These are phyloP conservation scores for Dendrophyllia cribrosa DNA, from an alignment of 64 coral and sea anemone genomes.

Conservation along the genomic window DNA sequence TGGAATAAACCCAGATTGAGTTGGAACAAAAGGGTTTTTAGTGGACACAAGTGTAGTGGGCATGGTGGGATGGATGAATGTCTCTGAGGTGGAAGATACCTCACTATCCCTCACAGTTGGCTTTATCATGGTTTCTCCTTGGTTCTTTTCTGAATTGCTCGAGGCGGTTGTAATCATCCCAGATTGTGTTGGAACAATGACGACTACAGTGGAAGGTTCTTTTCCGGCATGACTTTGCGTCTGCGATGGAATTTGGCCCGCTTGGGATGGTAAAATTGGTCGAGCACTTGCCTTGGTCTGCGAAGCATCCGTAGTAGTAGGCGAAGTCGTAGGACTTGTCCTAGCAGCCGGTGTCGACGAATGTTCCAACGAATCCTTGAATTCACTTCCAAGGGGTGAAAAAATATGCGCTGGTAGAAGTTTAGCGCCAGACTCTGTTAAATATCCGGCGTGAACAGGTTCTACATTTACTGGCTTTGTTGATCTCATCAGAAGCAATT, in stretches of 20 bases:
- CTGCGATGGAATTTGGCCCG: neutral
- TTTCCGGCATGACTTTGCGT: neutral
- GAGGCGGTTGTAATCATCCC: neutral
- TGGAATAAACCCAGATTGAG: constrained; percentile 25
- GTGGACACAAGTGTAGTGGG: neutral
- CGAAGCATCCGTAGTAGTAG: too few relatives aligned
- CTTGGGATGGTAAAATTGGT: constrained; percentile 15
- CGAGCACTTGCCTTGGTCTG: neutral
- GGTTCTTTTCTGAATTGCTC: neutral
- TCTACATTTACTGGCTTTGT: neutral
- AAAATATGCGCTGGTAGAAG: constrained; percentile 49
- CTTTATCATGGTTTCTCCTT: neutral
- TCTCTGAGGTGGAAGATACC: neutral
- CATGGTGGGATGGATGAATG: neutral
- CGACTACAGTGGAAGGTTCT: neutral
- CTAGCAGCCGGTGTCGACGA: neutral
- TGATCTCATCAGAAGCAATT: neutral
- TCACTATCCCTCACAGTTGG: neutral
- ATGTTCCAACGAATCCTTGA: neutral
- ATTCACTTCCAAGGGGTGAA: constrained; percentile 34
- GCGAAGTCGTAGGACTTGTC: neutral
- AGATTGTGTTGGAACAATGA: constrained; percentile 17
- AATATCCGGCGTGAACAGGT: neutral
- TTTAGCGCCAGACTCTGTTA: constrained; percentile 48
- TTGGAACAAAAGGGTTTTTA: neutral